Base-by-base conservation (phyloP, 2,113 vertebrate genomes). In the Pluvianellus socialis region DNA sequence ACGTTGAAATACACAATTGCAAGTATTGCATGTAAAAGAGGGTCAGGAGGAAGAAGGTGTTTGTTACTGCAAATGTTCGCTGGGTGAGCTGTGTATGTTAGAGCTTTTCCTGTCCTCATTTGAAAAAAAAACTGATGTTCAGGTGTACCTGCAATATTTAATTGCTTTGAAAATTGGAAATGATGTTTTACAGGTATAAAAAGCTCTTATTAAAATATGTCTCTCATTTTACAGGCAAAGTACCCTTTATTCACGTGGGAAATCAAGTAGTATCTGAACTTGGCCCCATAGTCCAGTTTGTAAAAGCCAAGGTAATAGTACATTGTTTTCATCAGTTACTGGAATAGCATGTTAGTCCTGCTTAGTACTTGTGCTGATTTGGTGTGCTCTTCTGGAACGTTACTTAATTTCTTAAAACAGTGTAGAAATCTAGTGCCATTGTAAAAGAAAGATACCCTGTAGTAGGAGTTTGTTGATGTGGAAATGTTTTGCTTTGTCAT, bases 191-290 rank as follows among this genome's bases (percentile, higher is more conserved):
- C 21, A 45, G 67, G 83, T 86, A 53, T 61, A 47, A 92, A 55
- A 96, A 74, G 49, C 28, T 88, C 86, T 90, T 93, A 72, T 50
- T 97, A 30, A 89, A 89, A 84, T 35, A 83, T 7, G 66, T 86
- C 88, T 96, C 27, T 97, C 52, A 33, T 56, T 93, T 98, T 96
- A 89, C 98, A 99, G 99, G 99, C 79, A 99, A 99, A 98, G 98
- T 98, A 40, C 99, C 99, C 67, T 99, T 99, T 72, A 99, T 99
- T 97, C 99, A 99, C 2, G 99, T 99, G 28, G 99, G 99, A 90
- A 99, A 99, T 98, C 99, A 99, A 98, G 99, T 99, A 72, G 99
- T 99, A 56, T 99, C 99, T 77, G 99, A 99, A 98, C 98, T 99
- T 88, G 99, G 99, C 49, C 99, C 99, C n/a, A 99, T 99, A 93